Percentiles rank a stretch among this genome's conserved stretches.
Evolutionary conservation across 2,888 invertebrate species (phyloP).

Genomic region (Leucophenga montana): DNA sequence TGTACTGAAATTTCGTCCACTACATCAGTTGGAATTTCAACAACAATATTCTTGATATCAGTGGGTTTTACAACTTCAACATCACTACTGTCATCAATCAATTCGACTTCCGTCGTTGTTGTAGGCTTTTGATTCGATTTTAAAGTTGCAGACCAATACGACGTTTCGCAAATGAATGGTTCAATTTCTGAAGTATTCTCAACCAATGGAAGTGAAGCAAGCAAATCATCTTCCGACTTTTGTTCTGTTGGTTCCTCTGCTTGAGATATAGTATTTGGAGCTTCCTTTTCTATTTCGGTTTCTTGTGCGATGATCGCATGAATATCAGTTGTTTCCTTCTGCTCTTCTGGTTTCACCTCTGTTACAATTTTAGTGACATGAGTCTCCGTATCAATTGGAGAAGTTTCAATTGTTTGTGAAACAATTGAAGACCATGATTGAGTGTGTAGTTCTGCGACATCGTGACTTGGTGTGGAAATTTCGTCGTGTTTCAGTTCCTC

Average conservation of each 20-base stretch:
- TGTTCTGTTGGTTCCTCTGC: background rate
- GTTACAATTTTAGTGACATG: no score
- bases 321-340: background rate
- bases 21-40: constrained; percentile 40
- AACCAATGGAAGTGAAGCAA: background rate
- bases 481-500: background rate
- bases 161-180: constrained; percentile 60
- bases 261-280: background rate
- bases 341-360: no score
- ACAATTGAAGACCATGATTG: constrained; percentile 25
- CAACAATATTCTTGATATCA: constrained; percentile 34
- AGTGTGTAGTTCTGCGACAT: background rate
- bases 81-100: constrained; percentile 9
- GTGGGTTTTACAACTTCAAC: constrained; percentile 10
- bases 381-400: background rate
- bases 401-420: constrained; percentile 9
- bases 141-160: constrained; percentile 65
- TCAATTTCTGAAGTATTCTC: constrained; percentile 33
- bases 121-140: constrained; percentile 48
- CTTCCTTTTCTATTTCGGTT: background rate
- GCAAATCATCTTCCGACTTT: background rate
- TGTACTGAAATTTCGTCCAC: constrained; percentile 55
- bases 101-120: constrained; percentile 32
- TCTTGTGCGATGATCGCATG: no score
- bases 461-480: background rate